Percentiles rank a stretch among this genome's conserved stretches.
Conservation (phyloP, 2,888 invertebrate species). For the Mesochorus sp. region DNA sequence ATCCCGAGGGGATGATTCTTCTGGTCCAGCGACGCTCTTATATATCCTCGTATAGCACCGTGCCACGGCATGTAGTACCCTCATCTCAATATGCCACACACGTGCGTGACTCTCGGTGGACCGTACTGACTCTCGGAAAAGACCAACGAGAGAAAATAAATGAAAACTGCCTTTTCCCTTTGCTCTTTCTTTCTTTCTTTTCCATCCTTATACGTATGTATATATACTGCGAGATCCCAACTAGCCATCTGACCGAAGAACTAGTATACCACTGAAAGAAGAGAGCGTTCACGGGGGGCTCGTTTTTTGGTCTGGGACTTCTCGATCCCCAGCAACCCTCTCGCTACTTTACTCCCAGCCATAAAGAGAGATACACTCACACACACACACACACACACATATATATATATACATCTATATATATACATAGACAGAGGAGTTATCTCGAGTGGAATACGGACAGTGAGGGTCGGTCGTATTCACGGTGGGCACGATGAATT, state of each 20-base stretch:
- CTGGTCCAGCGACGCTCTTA: constrained; percentile 45
- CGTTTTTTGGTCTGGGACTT: constrained; percentile 56
- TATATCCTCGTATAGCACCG: constrained; percentile 4
- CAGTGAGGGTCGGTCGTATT: constrained; percentile 52
- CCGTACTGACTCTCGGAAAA: constrained; percentile 52
- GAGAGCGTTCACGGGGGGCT: constrained; percentile 44
- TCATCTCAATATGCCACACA: constrained; percentile 64
- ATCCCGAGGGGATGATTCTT: constrained; percentile 58
- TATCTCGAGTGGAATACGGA: constrained; percentile 35
- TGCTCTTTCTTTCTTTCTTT: constrained; percentile 29
- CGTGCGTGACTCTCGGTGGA: constrained; percentile 57
- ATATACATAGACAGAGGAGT: not conserved
- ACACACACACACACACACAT: not conserved
- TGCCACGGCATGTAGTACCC: constrained; percentile 17
- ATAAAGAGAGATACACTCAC: constrained; percentile 2
- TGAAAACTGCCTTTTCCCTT: constrained; percentile 61
- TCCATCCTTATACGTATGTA: not conserved
- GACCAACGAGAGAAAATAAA: constrained; percentile 62
- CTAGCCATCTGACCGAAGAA: constrained; percentile 25
- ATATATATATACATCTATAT: not conserved
- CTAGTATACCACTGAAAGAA: constrained; percentile 34
- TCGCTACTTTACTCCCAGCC: constrained; percentile 29
- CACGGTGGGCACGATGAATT: constrained; percentile 65
- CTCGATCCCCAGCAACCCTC: constrained; percentile 44
- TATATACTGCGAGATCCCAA: not conserved